A percentile compares a stretch with the other conserved stretches of the same genome.
Evolutionary conservation across 2,888 invertebrate species (phyloP).

Genomic region (Luperina nickerlii): DNA sequence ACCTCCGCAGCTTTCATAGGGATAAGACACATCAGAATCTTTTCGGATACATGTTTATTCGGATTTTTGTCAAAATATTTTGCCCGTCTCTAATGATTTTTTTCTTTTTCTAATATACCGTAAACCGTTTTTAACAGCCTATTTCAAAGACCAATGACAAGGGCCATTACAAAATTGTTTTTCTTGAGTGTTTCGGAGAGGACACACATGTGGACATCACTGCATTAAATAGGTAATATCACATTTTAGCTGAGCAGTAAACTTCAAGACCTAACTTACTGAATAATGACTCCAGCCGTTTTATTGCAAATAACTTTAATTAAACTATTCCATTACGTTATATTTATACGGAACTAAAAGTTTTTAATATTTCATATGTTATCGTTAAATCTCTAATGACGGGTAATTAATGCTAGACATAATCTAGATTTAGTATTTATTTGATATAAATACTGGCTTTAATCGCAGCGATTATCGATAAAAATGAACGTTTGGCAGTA

Average conservation of each 20-base stretch:
- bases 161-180: background rate
- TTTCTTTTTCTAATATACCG: background rate
- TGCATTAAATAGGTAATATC: slow-evolving; percentile 14
- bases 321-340: slow-evolving; percentile 53
- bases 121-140: too few relatives aligned
- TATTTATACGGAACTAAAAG: slow-evolving; percentile 53
- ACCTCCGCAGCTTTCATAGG: background rate
- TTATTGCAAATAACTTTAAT: slow-evolving; percentile 62
- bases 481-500: slow-evolving; percentile 41
- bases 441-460: slow-evolving; percentile 48
- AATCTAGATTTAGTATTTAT: slow-evolving; percentile 55
- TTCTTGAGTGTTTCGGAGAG: background rate
- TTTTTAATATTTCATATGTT: slow-evolving; percentile 42
- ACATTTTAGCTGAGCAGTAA: slow-evolving; percentile 24
- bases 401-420: slow-evolving; percentile 36
- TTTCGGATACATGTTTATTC: background rate
- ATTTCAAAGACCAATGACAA: background rate
- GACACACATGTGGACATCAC: background rate
- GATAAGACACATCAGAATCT: background rate
- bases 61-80: too few relatives aligned
- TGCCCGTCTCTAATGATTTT: background rate
- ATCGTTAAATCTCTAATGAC: slow-evolving; percentile 50
- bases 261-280: slow-evolving; percentile 20
- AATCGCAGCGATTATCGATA: slow-evolving; percentile 33
- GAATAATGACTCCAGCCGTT: slow-evolving; percentile 44